Evolutionary conservation across 1,140 invertebrate species (phyloP).

Genomic region (Drosophila arawakana): DNA sequence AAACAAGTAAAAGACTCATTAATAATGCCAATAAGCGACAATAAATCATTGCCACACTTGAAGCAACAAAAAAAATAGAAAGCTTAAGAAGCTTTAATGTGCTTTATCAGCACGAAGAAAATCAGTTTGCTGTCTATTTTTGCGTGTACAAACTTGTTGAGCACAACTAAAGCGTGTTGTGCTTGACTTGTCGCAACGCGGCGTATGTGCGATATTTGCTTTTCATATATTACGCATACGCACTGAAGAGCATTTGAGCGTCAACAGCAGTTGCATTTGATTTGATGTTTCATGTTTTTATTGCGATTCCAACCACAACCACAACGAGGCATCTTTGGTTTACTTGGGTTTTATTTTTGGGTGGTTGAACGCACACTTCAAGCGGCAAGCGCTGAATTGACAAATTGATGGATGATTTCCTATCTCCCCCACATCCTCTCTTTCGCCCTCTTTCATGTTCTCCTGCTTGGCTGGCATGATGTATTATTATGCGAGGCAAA

Average conservation of each 20-base stretch:
- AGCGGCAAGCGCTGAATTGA: conserved; percentile 74
- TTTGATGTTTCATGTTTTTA: conserved; percentile 29
- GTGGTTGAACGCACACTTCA: conserved; percentile 45
- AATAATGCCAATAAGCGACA: conserved; percentile 17
- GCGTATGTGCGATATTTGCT: conserved; percentile 23
- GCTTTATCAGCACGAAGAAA: neutral
- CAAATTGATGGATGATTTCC: conserved; percentile 78
- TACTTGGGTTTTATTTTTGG: conserved; percentile 13
- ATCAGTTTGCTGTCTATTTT: neutral
- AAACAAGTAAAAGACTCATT: conserved; percentile 11
- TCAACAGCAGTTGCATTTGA: conserved; percentile 30
- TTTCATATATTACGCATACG: conserved; percentile 32
- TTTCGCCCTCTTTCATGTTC: neutral
- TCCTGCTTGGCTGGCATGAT: conserved; percentile 41
- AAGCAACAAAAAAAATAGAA: neutral
- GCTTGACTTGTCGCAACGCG: neutral
- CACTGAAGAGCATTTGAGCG: conserved; percentile 37
- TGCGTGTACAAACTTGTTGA: neutral
- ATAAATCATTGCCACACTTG: neutral
- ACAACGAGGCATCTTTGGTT: neutral
- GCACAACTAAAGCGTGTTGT: neutral
- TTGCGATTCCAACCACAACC: neutral
- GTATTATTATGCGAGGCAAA: conserved; percentile 66
- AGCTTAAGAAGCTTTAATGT: neutral
- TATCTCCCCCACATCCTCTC: neutral